Conservation (phyloP, 2,888 invertebrate species). For the Platycnemis pennipes region DNA sequence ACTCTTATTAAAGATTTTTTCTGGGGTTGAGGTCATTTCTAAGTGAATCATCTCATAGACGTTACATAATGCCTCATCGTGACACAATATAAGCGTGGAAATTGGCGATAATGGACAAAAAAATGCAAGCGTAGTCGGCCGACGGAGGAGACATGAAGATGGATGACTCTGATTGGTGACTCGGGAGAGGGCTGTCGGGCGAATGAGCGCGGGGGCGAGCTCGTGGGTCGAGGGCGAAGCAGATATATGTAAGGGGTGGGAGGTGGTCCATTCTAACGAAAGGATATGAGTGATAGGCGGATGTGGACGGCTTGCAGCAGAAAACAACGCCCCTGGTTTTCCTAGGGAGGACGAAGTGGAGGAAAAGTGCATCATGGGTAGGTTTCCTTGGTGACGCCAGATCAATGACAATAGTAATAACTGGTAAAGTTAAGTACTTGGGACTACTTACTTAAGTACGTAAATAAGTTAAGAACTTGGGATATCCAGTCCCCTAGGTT, state of each 20-base stretch:
- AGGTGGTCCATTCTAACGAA: neutral
- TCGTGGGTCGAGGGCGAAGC: no score
- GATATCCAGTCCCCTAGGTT: no score
- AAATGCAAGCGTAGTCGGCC: neutral
- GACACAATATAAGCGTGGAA: neutral
- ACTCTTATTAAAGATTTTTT: no score
- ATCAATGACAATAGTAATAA: no score
- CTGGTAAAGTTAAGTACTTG: no score
- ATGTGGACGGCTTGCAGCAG: neutral
- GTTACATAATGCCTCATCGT: neutral
- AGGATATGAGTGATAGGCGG: neutral
- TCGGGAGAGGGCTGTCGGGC: neutral
- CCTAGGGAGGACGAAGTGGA: neutral
- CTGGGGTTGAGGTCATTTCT: neutral
- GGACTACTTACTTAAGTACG: no score
- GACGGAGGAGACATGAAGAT: neutral
- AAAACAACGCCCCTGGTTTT: neutral
- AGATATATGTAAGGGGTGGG: no score
- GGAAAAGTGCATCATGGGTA: neutral
- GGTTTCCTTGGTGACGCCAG: neutral
- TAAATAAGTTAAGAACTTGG: no score
- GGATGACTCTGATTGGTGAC: neutral
- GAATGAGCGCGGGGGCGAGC: neutral
- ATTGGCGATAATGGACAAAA: neutral
- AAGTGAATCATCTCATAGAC: neutral